These are phyloP conservation scores for Sclerodermus sp. DNA, from an alignment of 2,888 invertebrate genomes.

Conservation along the genomic window DNA sequence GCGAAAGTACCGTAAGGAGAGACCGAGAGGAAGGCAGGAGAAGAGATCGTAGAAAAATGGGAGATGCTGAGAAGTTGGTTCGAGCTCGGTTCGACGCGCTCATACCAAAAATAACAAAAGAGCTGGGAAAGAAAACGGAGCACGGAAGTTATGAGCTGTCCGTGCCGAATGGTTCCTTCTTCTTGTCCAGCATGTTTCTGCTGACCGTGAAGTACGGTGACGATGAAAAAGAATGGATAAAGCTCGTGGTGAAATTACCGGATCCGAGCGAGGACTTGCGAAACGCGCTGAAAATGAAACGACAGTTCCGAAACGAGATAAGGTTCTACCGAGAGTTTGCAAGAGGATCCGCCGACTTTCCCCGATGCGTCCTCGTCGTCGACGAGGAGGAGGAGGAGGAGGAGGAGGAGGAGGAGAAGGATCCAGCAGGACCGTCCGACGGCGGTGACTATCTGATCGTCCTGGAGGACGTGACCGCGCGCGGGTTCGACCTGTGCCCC, in stretches of 20 bases:
- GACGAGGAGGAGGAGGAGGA: too few species aligned
- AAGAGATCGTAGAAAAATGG: not conserved
- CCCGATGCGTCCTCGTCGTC: constrained; percentile 21
- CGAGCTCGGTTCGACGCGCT: constrained; percentile 14
- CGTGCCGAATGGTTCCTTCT: constrained; percentile 23
- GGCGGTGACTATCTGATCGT: constrained; percentile 26
- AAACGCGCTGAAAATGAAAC: rapidly evolving
- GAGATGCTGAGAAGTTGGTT: not conserved
- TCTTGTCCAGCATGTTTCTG: constrained; percentile 27
- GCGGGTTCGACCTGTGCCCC: constrained; percentile 28
- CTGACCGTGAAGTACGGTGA: constrained; percentile 16
- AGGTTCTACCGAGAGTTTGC: constrained; percentile 38
- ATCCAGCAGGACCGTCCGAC: constrained; percentile 14
- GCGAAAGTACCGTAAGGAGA: too few species aligned
- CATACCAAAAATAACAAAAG: constrained; percentile 15
- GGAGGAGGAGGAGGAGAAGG: too few species aligned
- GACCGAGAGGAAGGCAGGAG: too few species aligned
- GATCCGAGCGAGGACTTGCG: rapidly evolving
- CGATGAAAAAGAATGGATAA: not conserved
- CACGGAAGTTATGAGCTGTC: constrained; percentile 20
- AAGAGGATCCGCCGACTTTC: constrained; percentile 7
- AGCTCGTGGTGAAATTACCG: constrained; percentile 31
- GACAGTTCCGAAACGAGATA: constrained; percentile 46
- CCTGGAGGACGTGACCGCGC: constrained; percentile 32
- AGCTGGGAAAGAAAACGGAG: constrained; percentile 12